Percentiles rank a stretch among this genome's conserved stretches.
phyloP scores from a whole-genome alignment of 2,888 invertebrate species.

The Pherbina coryleti region DNA sequence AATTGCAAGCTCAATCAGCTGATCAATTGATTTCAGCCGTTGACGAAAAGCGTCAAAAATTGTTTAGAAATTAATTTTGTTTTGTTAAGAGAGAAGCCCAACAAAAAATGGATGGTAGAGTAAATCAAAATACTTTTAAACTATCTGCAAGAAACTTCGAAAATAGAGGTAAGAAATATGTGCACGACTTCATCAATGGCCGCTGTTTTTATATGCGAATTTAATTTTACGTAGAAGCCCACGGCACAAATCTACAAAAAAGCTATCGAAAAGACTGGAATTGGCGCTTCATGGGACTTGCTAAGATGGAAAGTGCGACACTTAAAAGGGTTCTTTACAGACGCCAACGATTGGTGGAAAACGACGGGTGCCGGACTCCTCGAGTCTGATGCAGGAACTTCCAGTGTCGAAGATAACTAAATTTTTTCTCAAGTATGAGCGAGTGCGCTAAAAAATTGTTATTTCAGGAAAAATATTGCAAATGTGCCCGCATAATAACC shows the following conservation, averaged over 20 bases:
- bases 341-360: conserved; percentile 39
- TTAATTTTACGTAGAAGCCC: not conserved
- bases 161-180: not conserved
- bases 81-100: not conserved
- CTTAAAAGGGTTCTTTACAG: conserved; percentile 30
- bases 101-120: conserved; percentile 13
- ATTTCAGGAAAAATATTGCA: no score
- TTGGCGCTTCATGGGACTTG: conserved; percentile 37
- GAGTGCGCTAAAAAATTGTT: no score
- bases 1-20: not conserved
- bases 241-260: conserved; percentile 45
- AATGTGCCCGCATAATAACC: no score
- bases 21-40: no score
- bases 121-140: not conserved
- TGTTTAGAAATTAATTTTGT: no score
- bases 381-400: not conserved
- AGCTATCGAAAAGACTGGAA: conserved; percentile 17
- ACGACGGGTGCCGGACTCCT: conserved; percentile 8
- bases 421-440: no score
- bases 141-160: not conserved
- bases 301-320: conserved; percentile 41
- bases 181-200: not conserved
- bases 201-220: no score
- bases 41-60: no score
- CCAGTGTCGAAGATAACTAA: not conserved